These are phyloP conservation scores for Scaptomyza parva DNA, from an alignment of 2,888 invertebrate genomes.

Conservation along the genomic window DNA sequence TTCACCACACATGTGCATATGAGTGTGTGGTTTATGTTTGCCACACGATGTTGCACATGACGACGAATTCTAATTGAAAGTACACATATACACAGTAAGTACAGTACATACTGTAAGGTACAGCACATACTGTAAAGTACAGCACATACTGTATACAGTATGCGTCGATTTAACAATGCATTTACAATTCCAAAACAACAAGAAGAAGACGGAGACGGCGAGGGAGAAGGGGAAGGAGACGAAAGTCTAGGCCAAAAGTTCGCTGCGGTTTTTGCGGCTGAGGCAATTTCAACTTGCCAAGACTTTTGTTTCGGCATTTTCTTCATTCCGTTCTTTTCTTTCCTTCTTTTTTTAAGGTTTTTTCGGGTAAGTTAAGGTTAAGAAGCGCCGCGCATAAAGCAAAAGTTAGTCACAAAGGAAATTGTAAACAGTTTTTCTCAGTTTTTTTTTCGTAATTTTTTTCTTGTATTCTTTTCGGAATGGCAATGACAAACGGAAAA, in stretches of 20 bases:
- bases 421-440: not conserved
- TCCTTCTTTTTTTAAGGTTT: not conserved
- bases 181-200: conserved; percentile 29
- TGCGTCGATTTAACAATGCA: conserved; percentile 37
- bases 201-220: conserved; percentile 11
- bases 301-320: conserved; percentile 13
- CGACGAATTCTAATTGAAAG: conserved; percentile 18
- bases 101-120: too few relatives aligned
- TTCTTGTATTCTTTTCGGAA: not conserved
- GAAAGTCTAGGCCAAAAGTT: conserved; percentile 63
- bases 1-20: conserved; percentile 15
- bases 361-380: conserved; percentile 11
- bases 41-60: conserved; percentile 9
- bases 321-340: not conserved
- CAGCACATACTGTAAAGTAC: too few relatives aligned
- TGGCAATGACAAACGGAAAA: conserved; percentile 27
- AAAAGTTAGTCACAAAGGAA: conserved; percentile 19
- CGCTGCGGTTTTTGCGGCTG: conserved; percentile 21
- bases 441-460: too few relatives aligned
- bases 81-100: not conserved
- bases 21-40: not conserved
- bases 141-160: too few relatives aligned
- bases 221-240: conserved; percentile 10
- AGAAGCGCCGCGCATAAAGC: conserved; percentile 37
- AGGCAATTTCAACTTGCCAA: conserved; percentile 34